Conservation (phyloP, 2,888 invertebrate genomes). For the Chaetogeoica ovagalla region DNA sequence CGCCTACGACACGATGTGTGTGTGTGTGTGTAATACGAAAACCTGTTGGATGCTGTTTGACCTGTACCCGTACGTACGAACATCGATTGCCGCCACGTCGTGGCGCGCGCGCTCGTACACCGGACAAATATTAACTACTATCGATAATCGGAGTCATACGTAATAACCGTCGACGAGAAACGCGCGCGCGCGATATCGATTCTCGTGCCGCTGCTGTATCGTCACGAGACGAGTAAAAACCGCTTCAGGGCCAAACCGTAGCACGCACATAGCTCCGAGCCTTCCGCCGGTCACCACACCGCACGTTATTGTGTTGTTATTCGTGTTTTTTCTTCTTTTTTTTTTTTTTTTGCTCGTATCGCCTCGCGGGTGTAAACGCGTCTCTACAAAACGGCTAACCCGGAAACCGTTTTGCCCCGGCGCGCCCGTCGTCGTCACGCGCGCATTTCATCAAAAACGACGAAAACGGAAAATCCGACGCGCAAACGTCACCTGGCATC, state of each 20-base stretch:
- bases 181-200: background rate
- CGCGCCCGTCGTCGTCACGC: background rate
- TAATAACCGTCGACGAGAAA: no score
- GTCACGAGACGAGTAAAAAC: slow-evolving; percentile 23
- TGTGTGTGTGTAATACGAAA: slow-evolving; percentile 25
- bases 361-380: no score
- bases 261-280: slow-evolving; percentile 50
- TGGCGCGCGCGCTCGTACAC: background rate
- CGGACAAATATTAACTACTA: background rate
- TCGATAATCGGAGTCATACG: no score
- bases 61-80: slow-evolving; percentile 29
- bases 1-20: background rate
- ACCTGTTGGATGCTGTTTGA: slow-evolving; percentile 50
- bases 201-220: background rate
- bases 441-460: no score
- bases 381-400: no score
- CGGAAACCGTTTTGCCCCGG: no score
- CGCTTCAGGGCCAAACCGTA: slow-evolving; percentile 51
- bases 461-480: no score
- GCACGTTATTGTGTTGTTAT: no score
- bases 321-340: slow-evolving; percentile 17
- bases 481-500: background rate
- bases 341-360: background rate
- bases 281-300: slow-evolving; percentile 51
- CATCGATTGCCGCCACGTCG: slow-evolving; percentile 17